Conservation (phyloP, 1,140 invertebrate genomes). For the Ctenoplectra terminalis region DNA sequence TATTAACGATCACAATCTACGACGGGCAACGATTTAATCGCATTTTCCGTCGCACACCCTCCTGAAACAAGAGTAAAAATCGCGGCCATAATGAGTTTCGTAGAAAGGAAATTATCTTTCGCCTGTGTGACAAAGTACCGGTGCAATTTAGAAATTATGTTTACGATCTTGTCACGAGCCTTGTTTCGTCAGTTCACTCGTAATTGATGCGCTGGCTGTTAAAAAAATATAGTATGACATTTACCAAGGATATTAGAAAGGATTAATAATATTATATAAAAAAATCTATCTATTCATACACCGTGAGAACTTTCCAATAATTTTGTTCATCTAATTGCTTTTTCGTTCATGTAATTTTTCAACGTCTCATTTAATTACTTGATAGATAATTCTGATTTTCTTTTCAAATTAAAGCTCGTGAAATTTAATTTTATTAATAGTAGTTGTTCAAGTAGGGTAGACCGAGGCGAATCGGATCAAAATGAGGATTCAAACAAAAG, state of each 20-base stretch:
- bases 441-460: no score
- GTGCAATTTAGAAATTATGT: neutral
- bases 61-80: neutral
- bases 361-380: no score
- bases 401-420: no score
- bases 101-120: neutral
- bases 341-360: no score
- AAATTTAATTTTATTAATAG: no score
- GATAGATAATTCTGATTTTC: no score
- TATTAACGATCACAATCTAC: neutral
- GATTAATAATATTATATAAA: no score
- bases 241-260: neutral
- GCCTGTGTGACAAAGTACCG: neutral
- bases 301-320: neutral
- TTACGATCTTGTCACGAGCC: neutral
- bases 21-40: neutral
- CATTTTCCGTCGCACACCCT: conserved; percentile 2
- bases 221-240: neutral
- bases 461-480: no score
- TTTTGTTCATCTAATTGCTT: no score
- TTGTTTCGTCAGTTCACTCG: neutral
- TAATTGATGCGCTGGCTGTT: neutral
- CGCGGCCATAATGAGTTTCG: neutral
- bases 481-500: no score
- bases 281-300: neutral